phyloP scores from a whole-genome alignment of 2,888 invertebrate genomes.

The Agelastica alni region DNA sequence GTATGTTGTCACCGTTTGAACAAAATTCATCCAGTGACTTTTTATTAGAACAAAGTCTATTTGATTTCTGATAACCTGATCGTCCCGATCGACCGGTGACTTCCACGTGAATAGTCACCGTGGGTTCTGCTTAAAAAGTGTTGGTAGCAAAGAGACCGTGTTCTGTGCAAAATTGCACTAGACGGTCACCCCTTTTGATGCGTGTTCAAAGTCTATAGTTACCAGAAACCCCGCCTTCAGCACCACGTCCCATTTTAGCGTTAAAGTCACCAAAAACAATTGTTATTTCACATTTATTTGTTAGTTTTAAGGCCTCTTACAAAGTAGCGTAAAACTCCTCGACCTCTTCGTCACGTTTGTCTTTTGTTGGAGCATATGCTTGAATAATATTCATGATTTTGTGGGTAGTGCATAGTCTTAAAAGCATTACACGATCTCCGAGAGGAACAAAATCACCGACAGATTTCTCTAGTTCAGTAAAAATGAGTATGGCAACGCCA shows the following conservation, averaged over 20 bases:
- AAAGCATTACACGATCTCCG: background rate
- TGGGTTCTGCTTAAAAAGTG: background rate
- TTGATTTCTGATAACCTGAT: too few relatives aligned
- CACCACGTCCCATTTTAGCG: background rate
- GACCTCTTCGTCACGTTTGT: background rate
- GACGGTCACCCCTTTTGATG: too few relatives aligned
- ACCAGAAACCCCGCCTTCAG: background rate
- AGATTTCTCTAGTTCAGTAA: background rate
- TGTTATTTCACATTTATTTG: background rate
- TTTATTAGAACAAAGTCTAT: background rate
- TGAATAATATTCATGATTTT: background rate
- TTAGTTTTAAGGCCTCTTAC: background rate
- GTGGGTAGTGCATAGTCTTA: background rate
- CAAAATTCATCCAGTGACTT: background rate
- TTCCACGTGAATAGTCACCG: too few relatives aligned
- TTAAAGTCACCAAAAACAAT: background rate
- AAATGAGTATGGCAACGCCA: slow-evolving; percentile 15
- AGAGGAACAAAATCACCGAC: background rate
- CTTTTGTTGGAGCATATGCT: background rate
- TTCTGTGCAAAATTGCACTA: too few relatives aligned
- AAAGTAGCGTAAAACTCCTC: too few relatives aligned
- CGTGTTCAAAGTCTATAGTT: background rate
- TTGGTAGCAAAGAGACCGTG: too few relatives aligned
- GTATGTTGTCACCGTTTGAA: background rate
- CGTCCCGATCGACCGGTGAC: background rate